Evolutionary conservation across 2,797 vertebrate genomes (phyloP).

Genomic region (Percopsis omiscomaycus): DNA sequence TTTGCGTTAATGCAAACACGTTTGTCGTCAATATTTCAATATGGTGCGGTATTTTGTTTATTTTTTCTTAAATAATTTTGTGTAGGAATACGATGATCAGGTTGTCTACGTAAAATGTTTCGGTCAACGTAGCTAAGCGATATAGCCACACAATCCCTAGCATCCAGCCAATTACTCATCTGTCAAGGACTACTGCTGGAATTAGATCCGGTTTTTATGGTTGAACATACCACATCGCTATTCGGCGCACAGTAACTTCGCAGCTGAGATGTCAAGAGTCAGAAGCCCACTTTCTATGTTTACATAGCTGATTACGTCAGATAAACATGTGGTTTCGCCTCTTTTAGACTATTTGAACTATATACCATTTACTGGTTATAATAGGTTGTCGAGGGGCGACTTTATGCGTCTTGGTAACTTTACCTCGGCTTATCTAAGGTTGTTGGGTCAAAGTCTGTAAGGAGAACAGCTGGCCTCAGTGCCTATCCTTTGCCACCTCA

Average conservation of each 20-base stretch:
- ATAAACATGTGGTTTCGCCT: background rate
- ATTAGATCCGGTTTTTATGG: slow-evolving; percentile 27
- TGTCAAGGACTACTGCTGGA: slow-evolving; percentile 35
- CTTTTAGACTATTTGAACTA: background rate
- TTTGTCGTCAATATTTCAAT: no score
- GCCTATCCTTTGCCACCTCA: slow-evolving; percentile 37
- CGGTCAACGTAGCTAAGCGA: slow-evolving; percentile 59
- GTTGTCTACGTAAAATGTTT: background rate
- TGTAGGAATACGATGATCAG: background rate
- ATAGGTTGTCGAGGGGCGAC: background rate
- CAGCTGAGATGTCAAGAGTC: no score
- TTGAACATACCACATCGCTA: slow-evolving; percentile 5
- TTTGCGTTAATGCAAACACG: background rate
- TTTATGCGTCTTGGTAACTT: background rate
- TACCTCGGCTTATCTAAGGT: slow-evolving; percentile 25
- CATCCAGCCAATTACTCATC: slow-evolving; percentile 73
- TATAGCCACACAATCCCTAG: slow-evolving; percentile 62
- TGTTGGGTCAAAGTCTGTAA: slow-evolving; percentile 64
- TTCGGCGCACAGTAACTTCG: no score
- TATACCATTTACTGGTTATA: background rate
- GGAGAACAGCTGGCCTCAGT: background rate
- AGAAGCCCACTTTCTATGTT: no score
- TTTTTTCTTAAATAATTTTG: background rate
- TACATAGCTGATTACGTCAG: background rate
- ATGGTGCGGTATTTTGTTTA: background rate